Evolutionary conservation across 2,888 invertebrate genomes (phyloP).

Genomic region (Sericinus montela): DNA sequence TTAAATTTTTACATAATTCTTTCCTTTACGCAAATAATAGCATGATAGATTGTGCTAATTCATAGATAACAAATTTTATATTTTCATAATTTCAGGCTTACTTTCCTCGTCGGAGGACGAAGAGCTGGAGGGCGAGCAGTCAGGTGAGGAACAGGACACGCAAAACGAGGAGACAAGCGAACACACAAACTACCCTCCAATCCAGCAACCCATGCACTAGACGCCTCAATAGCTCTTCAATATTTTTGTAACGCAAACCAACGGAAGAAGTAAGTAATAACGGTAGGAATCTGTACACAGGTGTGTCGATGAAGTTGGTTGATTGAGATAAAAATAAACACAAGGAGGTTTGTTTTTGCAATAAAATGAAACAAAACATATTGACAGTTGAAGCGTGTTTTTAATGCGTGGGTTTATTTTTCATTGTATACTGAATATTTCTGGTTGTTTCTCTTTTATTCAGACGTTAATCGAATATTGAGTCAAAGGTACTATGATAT

Average conservation of each 20-base stretch:
- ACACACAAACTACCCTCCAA: conserved; percentile 37
- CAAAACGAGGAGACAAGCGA: conserved; percentile 56
- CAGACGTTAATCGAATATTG: too few relatives aligned
- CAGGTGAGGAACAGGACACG: conserved; percentile 77
- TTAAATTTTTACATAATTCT: too few relatives aligned
- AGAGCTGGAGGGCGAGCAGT: conserved; percentile 79
- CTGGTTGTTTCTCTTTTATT: neutral
- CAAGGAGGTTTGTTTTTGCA: too few relatives aligned
- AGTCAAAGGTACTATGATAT: too few relatives aligned
- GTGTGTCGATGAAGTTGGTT: neutral
- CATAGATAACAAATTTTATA: too few relatives aligned
- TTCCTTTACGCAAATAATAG: too few relatives aligned
- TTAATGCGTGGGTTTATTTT: neutral
- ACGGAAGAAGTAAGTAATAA: neutral
- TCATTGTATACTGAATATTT: neutral
- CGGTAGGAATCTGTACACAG: neutral
- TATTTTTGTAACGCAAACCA: neutral
- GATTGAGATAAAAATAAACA: too few relatives aligned
- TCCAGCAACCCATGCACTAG: conserved; percentile 57
- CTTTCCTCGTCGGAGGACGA: conserved; percentile 81
- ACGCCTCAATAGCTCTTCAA: neutral
- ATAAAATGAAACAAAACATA: too few relatives aligned
- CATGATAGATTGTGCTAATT: too few relatives aligned
- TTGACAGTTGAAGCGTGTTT: too few relatives aligned
- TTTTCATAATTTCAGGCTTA: conserved; percentile 59